Base-by-base conservation (phyloP, 2,888 invertebrate genomes). In the Ditylenchus weischeri region DNA sequence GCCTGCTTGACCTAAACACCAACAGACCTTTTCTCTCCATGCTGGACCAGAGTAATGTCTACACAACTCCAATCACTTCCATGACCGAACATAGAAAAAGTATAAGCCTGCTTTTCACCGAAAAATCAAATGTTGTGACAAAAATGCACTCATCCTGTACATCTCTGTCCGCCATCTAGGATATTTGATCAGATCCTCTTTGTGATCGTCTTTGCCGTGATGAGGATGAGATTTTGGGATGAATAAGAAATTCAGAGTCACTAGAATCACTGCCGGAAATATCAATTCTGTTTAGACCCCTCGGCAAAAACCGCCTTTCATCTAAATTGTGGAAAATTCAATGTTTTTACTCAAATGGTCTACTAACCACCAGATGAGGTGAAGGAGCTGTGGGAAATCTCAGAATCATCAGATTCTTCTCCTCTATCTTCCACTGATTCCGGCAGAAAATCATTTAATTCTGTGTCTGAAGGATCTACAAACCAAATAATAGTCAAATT, bases 371-470 rank as follows among this genome's bases (percentile, higher is more conserved):
- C n/a, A n/a, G 54, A 54, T 23, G 54, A 54, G 11, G 43, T 43
- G 43, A 43, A 15, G 8, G 43, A 43, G 8, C 15, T 43, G 15
- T 43, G 43, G 11, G 43, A 43, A 10, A 43, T 43, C 15, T 43
- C 43, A 8, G 43, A 43, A 43, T 10, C 8, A 10, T 43, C 57
- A 54, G 43, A 43, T 48, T 67, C 65, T n/a, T 35, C 29, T n/a
- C 47, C 64, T 18, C 36, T 38, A 38, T 66, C 57, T 21, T 11
- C 29, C 49, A 19, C 29, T 36, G 47, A 57, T 8, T 49, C 49
- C 15, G 80, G 80, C 23, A 80, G 62, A 57, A 80, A 75, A 57
- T 79, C 79, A 13, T 79, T 78, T 57, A 80, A 68, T 62, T 80
- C 79, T 1, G 72, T 72, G 62, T 80, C 80, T 43, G 75, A 64